Conservation (phyloP, 2,888 invertebrate species). For the Rotaria sp. region DNA sequence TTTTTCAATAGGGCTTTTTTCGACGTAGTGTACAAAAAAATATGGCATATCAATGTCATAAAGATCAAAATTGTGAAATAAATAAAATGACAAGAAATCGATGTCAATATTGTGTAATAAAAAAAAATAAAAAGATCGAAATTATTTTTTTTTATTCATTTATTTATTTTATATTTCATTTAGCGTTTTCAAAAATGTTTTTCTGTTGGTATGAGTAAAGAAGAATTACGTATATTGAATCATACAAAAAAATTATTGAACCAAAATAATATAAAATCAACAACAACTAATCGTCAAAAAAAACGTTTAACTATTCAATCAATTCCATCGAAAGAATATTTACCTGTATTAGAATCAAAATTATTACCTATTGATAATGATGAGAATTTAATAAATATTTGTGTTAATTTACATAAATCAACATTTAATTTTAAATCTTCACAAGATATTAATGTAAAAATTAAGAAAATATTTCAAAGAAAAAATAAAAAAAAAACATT, state of each 20-base stretch:
- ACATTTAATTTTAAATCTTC: background rate
- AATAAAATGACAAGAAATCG: slow-evolving; percentile 54
- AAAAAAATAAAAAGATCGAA: too few species aligned
- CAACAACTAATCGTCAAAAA: slow-evolving; percentile 16
- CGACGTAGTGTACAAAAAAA: slow-evolving; percentile 55
- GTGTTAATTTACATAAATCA: slow-evolving; percentile 12
- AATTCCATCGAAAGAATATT: background rate
- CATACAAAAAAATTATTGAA: slow-evolving; percentile 33
- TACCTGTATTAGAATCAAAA: background rate
- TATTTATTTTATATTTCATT: background rate
- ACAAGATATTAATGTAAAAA: background rate
- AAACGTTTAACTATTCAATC: background rate
- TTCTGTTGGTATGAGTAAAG: slow-evolving; percentile 54
- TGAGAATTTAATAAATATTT: background rate
- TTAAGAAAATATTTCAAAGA: too few species aligned
- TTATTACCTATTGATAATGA: background rate
- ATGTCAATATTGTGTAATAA: slow-evolving; percentile 50
- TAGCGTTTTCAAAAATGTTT: slow-evolving; percentile 53
- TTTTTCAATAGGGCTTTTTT: slow-evolving; percentile 52
- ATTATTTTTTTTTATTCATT: too few species aligned
- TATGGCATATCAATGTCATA: slow-evolving; percentile 55
- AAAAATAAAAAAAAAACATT: too few species aligned
- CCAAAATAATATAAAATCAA: background rate
- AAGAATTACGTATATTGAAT: slow-evolving; percentile 43
- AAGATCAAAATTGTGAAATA: slow-evolving; percentile 52